These are phyloP conservation scores for Sphenodon punctatus DNA, from an alignment of 2,797 vertebrate genomes.

Conservation along the genomic window DNA sequence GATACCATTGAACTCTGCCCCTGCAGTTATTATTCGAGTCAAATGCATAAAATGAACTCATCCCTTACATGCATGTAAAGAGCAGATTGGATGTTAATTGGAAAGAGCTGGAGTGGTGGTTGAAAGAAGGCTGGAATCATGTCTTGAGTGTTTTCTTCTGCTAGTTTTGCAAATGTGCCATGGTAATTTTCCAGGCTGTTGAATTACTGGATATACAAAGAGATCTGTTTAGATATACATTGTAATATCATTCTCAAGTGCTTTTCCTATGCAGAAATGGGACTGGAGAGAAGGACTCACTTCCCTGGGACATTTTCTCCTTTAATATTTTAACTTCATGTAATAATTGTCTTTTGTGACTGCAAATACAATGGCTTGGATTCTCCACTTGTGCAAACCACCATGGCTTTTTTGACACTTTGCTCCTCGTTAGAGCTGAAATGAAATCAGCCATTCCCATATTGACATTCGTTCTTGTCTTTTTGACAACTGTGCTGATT, in stretches of 20 bases:
- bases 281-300: not conserved
- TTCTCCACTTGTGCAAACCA: not conserved
- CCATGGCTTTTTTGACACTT: not conserved
- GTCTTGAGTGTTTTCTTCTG: not conserved
- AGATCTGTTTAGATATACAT: not conserved
- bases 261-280: not conserved
- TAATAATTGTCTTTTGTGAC: not conserved
- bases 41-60: not conserved
- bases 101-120: not conserved
- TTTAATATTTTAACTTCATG: not conserved
- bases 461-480: too few relatives aligned
- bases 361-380: not conserved
- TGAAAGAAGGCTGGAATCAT: not conserved
- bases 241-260: not conserved
- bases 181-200: constrained; percentile 11
- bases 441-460: too few relatives aligned
- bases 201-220: constrained; percentile 2
- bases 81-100: constrained; percentile 16
- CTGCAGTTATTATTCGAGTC: not conserved
- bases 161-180: constrained; percentile 12
- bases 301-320: not conserved
- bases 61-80: not conserved
- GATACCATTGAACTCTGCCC: not conserved
- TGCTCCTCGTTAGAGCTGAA: too few relatives aligned
- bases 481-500: too few relatives aligned